Conservation (phyloP, 37 sponge, comb jelly and placozoan genomes). For the Dysidea cf. avara region DNA sequence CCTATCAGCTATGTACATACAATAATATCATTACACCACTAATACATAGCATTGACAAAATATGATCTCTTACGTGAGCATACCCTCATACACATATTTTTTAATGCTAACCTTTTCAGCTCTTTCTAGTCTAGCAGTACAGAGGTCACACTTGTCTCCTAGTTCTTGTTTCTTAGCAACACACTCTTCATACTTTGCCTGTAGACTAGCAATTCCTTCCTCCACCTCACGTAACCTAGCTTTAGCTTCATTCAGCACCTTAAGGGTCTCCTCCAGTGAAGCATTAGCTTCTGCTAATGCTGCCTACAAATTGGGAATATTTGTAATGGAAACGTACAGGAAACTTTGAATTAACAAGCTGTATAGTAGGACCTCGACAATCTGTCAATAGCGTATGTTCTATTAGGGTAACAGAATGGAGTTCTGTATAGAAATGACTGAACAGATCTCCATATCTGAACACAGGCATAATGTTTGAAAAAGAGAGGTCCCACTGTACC, state of each 20-base stretch:
- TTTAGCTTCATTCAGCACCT: conserved; percentile 81
- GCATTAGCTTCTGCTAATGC: conserved; percentile 78
- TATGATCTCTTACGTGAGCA: background rate
- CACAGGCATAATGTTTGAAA: too few species aligned
- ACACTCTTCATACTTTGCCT: conserved; percentile 89
- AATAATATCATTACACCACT: background rate
- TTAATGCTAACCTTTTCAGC: conserved; percentile 78
- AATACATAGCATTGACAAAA: background rate
- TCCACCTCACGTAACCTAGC: conserved; percentile 87
- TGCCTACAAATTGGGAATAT: conserved; percentile 32
- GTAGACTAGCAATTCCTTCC: conserved; percentile 84
- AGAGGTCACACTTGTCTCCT: conserved; percentile 86
- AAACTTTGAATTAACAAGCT: too few species aligned
- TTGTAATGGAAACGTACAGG: background rate
- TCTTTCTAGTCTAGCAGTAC: conserved; percentile 83
- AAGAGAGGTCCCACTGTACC: too few species aligned
- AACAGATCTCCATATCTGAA: too few species aligned
- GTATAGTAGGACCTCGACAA: too few species aligned
- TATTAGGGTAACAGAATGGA: too few species aligned
- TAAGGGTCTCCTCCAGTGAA: conserved; percentile 78
- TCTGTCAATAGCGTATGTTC: too few species aligned
- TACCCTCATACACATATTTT: background rate
- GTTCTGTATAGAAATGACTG: too few species aligned
- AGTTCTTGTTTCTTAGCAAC: conserved; percentile 93
- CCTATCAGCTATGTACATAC: conserved; percentile 93